These are phyloP conservation scores for Mylabris phalerata DNA, from an alignment of 1,140 invertebrate species.

Conservation along the genomic window DNA sequence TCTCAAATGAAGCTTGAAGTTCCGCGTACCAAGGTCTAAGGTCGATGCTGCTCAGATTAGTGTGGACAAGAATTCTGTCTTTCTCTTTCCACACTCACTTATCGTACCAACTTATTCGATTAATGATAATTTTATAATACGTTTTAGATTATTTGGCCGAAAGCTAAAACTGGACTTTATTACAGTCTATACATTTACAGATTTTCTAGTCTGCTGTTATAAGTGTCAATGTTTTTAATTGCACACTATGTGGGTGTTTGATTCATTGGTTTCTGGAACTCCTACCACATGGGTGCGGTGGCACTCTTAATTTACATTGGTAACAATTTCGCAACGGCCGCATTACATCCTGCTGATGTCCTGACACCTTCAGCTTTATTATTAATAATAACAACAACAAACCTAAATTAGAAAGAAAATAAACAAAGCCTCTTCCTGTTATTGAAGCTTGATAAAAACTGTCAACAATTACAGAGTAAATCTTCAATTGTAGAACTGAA, in stretches of 20 bases:
- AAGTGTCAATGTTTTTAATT: constrained; percentile 17
- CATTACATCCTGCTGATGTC: too few relatives aligned
- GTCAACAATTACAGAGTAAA: too few relatives aligned
- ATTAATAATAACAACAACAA: too few relatives aligned
- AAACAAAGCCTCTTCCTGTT: too few relatives aligned
- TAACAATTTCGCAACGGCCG: background rate
- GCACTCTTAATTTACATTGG: constrained; percentile 5
- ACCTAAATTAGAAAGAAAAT: too few relatives aligned
- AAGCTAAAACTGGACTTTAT: background rate
- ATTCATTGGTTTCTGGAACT: constrained; percentile 8
- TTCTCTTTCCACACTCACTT: background rate
- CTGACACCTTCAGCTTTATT: too few relatives aligned
- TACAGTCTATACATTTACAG: background rate
- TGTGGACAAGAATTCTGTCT: background rate
- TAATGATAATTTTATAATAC: background rate
- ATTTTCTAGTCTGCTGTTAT: background rate
- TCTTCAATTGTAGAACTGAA: too few relatives aligned
- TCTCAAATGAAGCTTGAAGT: constrained; percentile 17
- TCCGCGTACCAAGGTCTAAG: constrained; percentile 19
- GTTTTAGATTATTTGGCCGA: background rate
- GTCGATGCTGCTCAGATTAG: constrained; percentile 1
- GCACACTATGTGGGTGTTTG: constrained; percentile 11
- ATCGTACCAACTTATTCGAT: background rate
- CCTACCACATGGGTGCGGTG: constrained; percentile 6
- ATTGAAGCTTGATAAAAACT: too few relatives aligned